These are phyloP conservation scores for Solenopsis invicta DNA, from an alignment of 1,140 invertebrate genomes.

Conservation along the genomic window DNA sequence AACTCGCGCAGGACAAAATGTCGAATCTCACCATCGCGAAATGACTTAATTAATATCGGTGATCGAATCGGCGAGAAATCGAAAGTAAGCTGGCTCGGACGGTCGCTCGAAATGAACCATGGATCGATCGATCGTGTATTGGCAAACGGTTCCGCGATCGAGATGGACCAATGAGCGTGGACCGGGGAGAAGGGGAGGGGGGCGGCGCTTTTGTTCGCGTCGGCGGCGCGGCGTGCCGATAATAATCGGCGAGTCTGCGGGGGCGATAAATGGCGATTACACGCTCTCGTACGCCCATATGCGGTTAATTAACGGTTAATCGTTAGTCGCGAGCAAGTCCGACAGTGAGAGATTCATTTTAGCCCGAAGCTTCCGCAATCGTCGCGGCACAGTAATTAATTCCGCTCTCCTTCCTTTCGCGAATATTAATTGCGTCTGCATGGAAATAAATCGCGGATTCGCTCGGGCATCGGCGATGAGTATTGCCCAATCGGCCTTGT, in stretches of 20 bases:
- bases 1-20: neutral
- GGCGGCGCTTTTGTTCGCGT: constrained; percentile 31
- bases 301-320: constrained; percentile 54
- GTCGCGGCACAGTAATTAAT: constrained; percentile 18
- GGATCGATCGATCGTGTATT: constrained; percentile 12
- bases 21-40: neutral
- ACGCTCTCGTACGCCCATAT: neutral
- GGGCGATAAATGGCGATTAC: constrained; percentile 18
- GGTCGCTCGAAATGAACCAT: constrained; percentile 16
- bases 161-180: neutral
- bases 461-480: neutral
- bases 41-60: constrained; percentile 52
- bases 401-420: constrained; percentile 14
- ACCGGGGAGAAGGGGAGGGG: too few relatives aligned
- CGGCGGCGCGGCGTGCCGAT: neutral
- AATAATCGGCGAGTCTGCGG: constrained; percentile 23
- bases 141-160: constrained; percentile 28
- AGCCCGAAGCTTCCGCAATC: constrained; percentile 26
- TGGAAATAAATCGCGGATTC: constrained; percentile 13
- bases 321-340: neutral
- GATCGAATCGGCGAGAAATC: constrained; percentile 14
- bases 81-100: constrained; percentile 14
- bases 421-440: constrained; percentile 38
- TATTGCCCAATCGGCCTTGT: constrained; percentile 15
- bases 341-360: constrained; percentile 22